Base-by-base conservation (phyloP, 1,140 invertebrate genomes). In the Brachionus asplanchnoidis region DNA sequence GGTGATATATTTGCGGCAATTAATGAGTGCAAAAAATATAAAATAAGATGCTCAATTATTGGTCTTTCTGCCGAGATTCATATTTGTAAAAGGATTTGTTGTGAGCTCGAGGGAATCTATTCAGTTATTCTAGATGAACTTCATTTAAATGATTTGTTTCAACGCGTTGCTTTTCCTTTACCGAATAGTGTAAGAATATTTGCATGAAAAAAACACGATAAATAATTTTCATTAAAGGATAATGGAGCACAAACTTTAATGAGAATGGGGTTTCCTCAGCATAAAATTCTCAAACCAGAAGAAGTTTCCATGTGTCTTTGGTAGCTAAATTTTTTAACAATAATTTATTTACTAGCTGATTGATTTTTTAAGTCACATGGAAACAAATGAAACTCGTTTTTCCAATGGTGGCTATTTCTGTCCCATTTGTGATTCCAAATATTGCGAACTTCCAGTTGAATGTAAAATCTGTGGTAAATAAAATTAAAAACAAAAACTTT, bases 361-460 rank as follows among this genome's bases (percentile, higher is more conserved):
- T 68, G 32, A 12, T n/a, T 12, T 26, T 87, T 87, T 56, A 87
- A 90, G 89, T 85, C 89, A 90, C 85, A 84, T 89, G 14, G 89
- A 90, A 86, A 89, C 91, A 46, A 92, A 87, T 26, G 85, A 89
- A 93, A 84, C 93, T 36, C 88, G 89, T 1, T 90, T 91, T 86
- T 88, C 89, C 90, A 87, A 92, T 44, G 93, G 92, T 14, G 97
- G 96, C 2, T 98, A 97, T 88, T 93, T 96, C 87, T 99, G 97
- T 89, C 96, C 96, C 26, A 96, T 98, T 88, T 99, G 97, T 90
- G 93, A 93, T 85, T 95, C 95, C 89, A 97, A 98, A 91, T 98
- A 98, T 90, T 99, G 97, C 90, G 96, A 98, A 89, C 92, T 99
- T 85, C 97, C 97, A 0, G 95, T 96, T 1, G 97, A 99, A 90